Evolutionary conservation across 2,113 vertebrate species (phyloP), one percentile per base, ranked within the genome.

Genomic region (Vireo altiloquus): DNA sequence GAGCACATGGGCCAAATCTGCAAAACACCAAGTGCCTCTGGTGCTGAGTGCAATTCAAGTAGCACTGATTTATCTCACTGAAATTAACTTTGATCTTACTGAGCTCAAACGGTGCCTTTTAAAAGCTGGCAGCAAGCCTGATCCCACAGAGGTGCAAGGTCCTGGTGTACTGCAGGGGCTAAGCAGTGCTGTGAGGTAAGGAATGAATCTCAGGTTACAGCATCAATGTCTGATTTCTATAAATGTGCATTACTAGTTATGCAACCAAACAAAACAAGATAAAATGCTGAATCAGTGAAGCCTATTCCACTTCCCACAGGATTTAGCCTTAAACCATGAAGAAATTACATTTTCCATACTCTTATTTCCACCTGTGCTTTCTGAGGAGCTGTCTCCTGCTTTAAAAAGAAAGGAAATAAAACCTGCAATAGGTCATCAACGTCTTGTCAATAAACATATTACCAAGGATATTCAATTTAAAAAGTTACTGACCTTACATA

Each of bases 401-500:
- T 54, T 44, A 69, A 91, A 66, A 52, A 24, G 28, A 35, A 68
- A 49, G 25, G 24, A 82, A 78, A 64, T 66, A 40, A 92, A 92
- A 70, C 24, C 49, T 66, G 28, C 11, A 47, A 15, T 3, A 53
- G 28, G 76, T 30, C 28, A 19, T 57, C 47, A 83, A 28, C 16
- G 31, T n/a, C 50, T 83, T 78, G 33, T 84, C 61, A 81, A 71
- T 84, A 60, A 87, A 74, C 21, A 12, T 10, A 76, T 37, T 39
- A 46, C 40, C 46, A 72, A 50, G 37, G 63, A 85, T 61, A 90
- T 76, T 90, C 37, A 88, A 82, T 91, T 59, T 0, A 53, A 83
- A 82, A 93, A 60, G 28, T 91, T 90, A 87, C 78, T 94, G 82
- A 93, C 70, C 70, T 93, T 87, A 90, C 63, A 72, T 39, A 88